Evolutionary conservation across 1,140 invertebrate species (phyloP).

Genomic region (Lucilia sericata): DNA sequence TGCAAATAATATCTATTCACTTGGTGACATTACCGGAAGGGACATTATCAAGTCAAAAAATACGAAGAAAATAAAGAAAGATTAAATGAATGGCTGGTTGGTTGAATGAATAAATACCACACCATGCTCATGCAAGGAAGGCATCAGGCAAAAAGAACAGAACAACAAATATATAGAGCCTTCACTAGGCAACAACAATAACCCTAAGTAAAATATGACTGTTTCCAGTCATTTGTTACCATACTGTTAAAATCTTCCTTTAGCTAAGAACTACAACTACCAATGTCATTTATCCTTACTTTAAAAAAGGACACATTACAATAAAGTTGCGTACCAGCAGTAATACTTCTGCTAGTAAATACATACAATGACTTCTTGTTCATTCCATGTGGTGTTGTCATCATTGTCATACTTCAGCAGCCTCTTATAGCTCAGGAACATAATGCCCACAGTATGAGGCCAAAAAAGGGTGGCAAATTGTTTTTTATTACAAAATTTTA

Average conservation of each 20-base stretch:
- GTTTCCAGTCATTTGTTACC: conserved; percentile 38
- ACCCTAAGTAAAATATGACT: conserved; percentile 41
- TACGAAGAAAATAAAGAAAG: not conserved
- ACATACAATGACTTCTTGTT: not conserved
- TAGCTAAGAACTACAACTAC: not conserved
- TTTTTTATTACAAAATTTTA: conserved; percentile 60
- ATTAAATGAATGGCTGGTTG: conserved; percentile 14
- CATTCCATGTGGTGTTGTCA: conserved; percentile 4
- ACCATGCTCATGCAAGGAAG: no score
- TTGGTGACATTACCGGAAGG: conserved; percentile 41
- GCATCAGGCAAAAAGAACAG: not conserved
- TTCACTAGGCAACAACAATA: conserved; percentile 41
- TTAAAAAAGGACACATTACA: not conserved
- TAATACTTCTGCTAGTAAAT: not conserved
- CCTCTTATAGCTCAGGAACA: no score
- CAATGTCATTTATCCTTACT: conserved; percentile 30
- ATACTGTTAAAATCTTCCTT: not conserved
- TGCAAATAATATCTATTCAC: conserved; percentile 40
- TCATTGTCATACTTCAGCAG: not conserved
- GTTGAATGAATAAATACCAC: not conserved
- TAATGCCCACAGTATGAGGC: not conserved
- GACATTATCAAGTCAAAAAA: conserved; percentile 39
- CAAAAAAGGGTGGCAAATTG: conserved; percentile 67
- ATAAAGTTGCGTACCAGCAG: not conserved
- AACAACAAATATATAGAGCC: not conserved